Base-by-base conservation (phyloP, 2,113 vertebrate genomes). In the Gymnogyps californianus region DNA sequence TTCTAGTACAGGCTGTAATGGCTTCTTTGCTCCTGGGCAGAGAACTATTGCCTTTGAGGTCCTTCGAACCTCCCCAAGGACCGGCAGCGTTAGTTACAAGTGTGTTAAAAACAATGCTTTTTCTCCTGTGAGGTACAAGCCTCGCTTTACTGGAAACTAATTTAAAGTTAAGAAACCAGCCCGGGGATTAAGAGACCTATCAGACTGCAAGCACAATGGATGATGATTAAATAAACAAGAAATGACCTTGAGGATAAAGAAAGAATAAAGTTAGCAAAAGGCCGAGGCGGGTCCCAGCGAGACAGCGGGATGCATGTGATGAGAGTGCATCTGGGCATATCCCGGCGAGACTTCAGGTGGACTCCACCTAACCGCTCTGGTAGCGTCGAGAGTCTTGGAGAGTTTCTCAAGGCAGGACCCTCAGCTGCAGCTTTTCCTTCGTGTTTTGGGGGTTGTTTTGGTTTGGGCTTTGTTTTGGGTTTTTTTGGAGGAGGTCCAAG, bases 1-100 rank as follows among this genome's bases (percentile, higher is more conserved):
- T 99, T 99, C 98, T 91, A 97, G 98, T 99, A 98, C 98, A 98
- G 98, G 98, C 99, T 98, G 97, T 99, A 99, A 99, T 99, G 99
- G 98, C 98, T 99, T 98, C 98, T 98, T 98, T 98, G 98, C 99
- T 99, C 98, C 98, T 94, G 98, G 99, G 98, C 98, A 98, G 97
- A 98, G 98, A 98, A 97, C 98, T 98, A 97, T 98, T 98, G 98
- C 98, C 98, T 99, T 98, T 99, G 98, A 98, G 99, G 98, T 98
- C 98, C 97, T 97, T 79, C 36, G 89, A 98, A 96, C 96, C 97
- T 98, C 99, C 99, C 98, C 97, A 96, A 98, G 98, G 99, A 99
- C 97, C 91, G 31, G 66, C 44, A 95, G 96, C 89, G 66, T 98
- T 96, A 98, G 97, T 98, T 98, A 97, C 96, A 98, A 93, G 97